Conservation (phyloP, 2,113 vertebrate genomes). For the Morone chrysops region DNA sequence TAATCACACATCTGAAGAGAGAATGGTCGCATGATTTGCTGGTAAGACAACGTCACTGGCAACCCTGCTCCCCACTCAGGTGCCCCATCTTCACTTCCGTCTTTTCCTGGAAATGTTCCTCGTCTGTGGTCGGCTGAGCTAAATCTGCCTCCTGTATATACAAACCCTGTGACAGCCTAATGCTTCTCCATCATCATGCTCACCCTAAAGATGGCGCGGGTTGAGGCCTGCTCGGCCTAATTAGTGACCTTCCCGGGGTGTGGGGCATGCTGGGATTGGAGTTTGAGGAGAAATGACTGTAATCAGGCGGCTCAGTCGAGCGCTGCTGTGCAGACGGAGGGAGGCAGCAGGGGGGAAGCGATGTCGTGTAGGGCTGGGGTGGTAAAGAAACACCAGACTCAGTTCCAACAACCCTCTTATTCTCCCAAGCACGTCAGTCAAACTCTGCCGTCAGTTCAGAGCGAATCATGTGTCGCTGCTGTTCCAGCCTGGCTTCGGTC, state of each 20-base stretch:
- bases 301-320: conserved; percentile 44
- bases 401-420: background rate
- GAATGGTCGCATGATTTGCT: too few species aligned
- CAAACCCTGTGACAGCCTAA: conserved; percentile 18
- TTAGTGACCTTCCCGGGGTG: conserved; percentile 54
- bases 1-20: background rate
- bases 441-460: conserved; percentile 13
- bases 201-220: conserved; percentile 22
- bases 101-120: background rate
- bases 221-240: conserved; percentile 50
- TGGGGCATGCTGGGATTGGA: conserved; percentile 51
- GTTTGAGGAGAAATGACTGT: conserved; percentile 54
- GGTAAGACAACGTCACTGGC: background rate
- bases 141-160: conserved; percentile 31
- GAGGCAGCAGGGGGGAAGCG: conserved; percentile 42
- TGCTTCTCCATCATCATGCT: conserved; percentile 29
- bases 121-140: conserved; percentile 16
- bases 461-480: background rate
- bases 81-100: background rate
- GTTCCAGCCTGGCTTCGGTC: conserved; percentile 21
- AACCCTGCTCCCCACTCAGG: background rate
- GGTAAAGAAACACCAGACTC: conserved; percentile 18
- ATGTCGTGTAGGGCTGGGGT: conserved; percentile 17
- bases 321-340: background rate
- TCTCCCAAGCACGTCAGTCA: conserved; percentile 9